Evolutionary conservation across 2,113 vertebrate species (phyloP).

Genomic region (Stomatorhinus ivindoensis): DNA sequence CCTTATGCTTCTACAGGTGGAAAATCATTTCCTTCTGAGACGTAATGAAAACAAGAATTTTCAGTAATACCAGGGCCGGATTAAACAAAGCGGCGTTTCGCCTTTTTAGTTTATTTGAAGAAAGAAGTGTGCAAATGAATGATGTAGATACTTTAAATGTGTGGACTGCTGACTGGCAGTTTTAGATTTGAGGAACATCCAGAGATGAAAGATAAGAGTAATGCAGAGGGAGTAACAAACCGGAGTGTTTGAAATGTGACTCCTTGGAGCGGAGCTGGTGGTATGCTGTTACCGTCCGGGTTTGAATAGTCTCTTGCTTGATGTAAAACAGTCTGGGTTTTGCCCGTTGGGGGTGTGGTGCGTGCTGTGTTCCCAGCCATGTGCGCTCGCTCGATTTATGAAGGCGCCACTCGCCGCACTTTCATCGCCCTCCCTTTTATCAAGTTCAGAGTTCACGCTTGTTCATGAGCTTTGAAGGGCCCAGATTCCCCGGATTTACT

Average conservation of each 20-base stretch:
- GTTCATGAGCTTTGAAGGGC: background rate
- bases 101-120: background rate
- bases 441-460: background rate
- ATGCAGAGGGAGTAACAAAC: background rate
- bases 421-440: background rate
- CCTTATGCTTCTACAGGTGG: background rate
- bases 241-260: background rate
- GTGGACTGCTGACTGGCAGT: background rate
- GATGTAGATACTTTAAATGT: background rate
- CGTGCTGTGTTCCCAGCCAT: background rate
- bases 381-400: background rate
- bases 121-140: background rate
- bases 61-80: background rate
- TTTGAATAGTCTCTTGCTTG: background rate
- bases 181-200: background rate
- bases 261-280: background rate
- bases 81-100: background rate
- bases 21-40: background rate
- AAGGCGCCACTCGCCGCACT: background rate
- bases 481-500: background rate
- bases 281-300: background rate
- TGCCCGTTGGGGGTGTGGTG: background rate
- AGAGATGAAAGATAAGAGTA: background rate
- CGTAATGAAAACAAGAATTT: background rate
- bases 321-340: background rate